phyloP scores from a whole-genome alignment of 2,797 vertebrate species.

The Leucoraja ocellata region DNA sequence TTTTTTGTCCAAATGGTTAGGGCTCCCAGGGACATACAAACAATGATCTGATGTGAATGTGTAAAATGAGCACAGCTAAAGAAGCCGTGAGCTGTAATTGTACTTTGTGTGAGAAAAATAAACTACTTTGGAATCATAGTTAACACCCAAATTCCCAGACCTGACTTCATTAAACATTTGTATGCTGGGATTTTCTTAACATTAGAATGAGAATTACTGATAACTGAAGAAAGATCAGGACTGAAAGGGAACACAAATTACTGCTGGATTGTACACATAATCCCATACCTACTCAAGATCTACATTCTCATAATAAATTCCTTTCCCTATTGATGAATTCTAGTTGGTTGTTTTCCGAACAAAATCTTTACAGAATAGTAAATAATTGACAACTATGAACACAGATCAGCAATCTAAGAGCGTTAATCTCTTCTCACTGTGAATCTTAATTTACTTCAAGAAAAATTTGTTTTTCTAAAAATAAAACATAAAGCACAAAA shows the following conservation, averaged over 20 bases:
- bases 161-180: not conserved
- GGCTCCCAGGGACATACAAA: not conserved
- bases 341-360: no score
- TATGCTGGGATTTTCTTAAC: not conserved
- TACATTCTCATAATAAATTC: not conserved
- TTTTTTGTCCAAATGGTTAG: not conserved
- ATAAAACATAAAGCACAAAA: not conserved
- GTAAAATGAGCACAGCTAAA: not conserved
- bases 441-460: not conserved
- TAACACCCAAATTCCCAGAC: not conserved
- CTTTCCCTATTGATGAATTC: not conserved
- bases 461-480: not conserved
- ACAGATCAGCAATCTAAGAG: not conserved
- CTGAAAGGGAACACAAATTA: not conserved
- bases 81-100: not conserved
- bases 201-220: not conserved
- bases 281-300: not conserved
- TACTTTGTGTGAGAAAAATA: not conserved
- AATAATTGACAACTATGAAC: not conserved
- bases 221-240: not conserved
- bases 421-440: no score
- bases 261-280: not conserved
- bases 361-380: not conserved
- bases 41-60: slow-evolving; percentile 17
- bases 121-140: not conserved